Evolutionary conservation across 2,113 vertebrate species (phyloP).

Genomic region (Tenebrosternarchus preto): DNA sequence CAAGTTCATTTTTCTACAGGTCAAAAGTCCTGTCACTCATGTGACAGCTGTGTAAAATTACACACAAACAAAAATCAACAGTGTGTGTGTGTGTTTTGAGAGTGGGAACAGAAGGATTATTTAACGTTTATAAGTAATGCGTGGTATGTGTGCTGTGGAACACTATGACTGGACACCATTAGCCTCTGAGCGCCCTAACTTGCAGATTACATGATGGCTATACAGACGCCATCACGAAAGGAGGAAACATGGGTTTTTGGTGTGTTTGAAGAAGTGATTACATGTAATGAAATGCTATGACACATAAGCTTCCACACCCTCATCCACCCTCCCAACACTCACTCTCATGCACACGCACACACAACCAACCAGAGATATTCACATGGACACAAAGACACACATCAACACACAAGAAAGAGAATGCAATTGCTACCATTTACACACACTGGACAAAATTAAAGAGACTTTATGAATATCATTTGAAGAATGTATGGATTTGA

Average conservation of each 20-base stretch:
- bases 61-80: no score
- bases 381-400: background rate
- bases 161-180: background rate
- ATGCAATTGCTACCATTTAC: background rate
- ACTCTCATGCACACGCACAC: background rate
- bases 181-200: background rate
- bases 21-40: no score
- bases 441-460: background rate
- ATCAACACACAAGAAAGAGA: background rate
- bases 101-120: no score
- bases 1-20: background rate
- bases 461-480: background rate
- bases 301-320: background rate
- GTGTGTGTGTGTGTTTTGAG: no score
- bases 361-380: no score
- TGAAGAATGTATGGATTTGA: background rate
- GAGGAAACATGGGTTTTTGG: slow-evolving; percentile 23
- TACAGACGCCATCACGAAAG: slow-evolving; percentile 15
- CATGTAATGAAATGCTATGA: background rate
- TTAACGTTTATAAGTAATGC: no score
- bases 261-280: slow-evolving; percentile 1
- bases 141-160: background rate
- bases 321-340: background rate
- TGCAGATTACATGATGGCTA: slow-evolving; percentile 14
- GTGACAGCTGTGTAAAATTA: no score